phyloP scores from a whole-genome alignment of 1,140 invertebrate species.

The Drosophila tristis region DNA sequence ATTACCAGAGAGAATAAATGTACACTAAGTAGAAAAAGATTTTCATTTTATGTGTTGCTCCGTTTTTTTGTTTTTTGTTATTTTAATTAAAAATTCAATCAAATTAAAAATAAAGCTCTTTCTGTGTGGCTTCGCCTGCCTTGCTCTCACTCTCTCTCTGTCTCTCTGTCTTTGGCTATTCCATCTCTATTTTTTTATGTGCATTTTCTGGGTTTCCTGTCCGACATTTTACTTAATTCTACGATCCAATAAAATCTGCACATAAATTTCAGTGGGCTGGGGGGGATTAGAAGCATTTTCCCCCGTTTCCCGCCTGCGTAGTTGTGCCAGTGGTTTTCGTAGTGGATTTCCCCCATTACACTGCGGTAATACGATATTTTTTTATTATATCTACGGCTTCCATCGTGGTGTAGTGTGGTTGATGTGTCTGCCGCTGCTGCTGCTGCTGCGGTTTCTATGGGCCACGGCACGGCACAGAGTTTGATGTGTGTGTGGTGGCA shows the following conservation, averaged over 20 bases:
- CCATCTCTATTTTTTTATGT: constrained; percentile 6
- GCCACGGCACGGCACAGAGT: background rate
- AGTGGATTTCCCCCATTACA: too few species aligned
- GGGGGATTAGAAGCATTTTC: constrained; percentile 24
- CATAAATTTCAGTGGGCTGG: constrained; percentile 46
- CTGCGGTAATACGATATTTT: constrained; percentile 22
- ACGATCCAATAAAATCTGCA: constrained; percentile 45
- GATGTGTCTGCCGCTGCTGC: background rate
- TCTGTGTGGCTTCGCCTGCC: background rate
- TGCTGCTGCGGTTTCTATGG: background rate
- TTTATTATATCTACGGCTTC: background rate
- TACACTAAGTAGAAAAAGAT: constrained; percentile 4
- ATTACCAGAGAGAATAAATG: constrained; percentile 18
- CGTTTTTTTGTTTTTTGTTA: constrained; percentile 19
- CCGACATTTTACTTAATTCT: constrained; percentile 15
- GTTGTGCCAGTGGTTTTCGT: constrained; percentile 10
- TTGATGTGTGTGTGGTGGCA: constrained; percentile 42
- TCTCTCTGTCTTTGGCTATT: background rate
- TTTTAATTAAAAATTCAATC: constrained; percentile 63
- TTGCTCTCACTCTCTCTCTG: background rate
- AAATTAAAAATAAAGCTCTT: constrained; percentile 42
- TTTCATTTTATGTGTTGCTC: constrained; percentile 2
- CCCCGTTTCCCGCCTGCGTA: background rate
- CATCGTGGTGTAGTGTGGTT: constrained; percentile 6
- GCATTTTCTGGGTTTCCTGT: constrained; percentile 19